Evolutionary conservation across 1,140 invertebrate genomes (phyloP), one percentile per base, ranked within the genome.

Genomic region (Drosophila paulistorum): DNA sequence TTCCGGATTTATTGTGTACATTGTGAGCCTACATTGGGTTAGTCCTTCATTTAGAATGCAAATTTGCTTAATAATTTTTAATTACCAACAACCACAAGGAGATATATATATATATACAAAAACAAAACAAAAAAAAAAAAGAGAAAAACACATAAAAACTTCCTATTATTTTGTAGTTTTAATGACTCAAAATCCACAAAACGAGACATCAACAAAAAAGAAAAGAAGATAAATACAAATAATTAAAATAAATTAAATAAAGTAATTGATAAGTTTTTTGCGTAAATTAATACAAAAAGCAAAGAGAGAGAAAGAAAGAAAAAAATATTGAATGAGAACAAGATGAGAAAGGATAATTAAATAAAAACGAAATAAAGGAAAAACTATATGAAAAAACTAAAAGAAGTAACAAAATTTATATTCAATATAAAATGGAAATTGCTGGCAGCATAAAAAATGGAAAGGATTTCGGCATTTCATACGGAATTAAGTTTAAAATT

Each of bases 91-190:
- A 74, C 68, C 33, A 26, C 23, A 41, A 69, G 41, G 30, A 62
- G 9, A 67, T 71, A 61, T 20, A 62, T 14, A 42, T 26, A 51
- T 68, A 58, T 30, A 63, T 55, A 68, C 37, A 69, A 61, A 64
- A 71, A 62, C 72, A 35, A 39, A 69, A 66, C 64, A 64, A 45
- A 58, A 60, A 51, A 51, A 61, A 66, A 66, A 66, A 58, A 58
- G 55, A 69, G 42, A 55, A 61, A 74, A 55, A 71, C 42, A 35
- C 60, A 59, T 42, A 81, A 73, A 84, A 81, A 79, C 82, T 86
- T 86, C 83, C 83, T 86, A 86, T 82, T 87, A 86, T 86, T 86
- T 86, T 83, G 76, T 87, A 87, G 84, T 86, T 89, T 77, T 87
- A 87, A 79, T 75, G 75, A 79, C 71, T 74, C 65, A 82, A 51